Percentiles rank a stretch among this genome's conserved stretches.
Evolutionary conservation across 2,113 vertebrate species (phyloP).

Genomic region (Beaufortia kweichowensis): DNA sequence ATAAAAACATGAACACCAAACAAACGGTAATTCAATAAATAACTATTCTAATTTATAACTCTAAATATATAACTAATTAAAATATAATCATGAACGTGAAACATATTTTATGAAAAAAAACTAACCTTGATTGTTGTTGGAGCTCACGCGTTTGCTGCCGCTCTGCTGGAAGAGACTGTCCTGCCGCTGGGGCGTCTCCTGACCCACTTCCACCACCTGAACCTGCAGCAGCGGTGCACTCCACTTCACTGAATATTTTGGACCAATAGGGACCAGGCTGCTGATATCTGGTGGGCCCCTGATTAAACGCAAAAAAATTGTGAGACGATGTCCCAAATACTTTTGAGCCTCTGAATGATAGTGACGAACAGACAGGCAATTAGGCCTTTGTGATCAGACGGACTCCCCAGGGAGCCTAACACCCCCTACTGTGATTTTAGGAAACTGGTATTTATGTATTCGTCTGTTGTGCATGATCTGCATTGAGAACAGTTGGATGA

Average conservation of each 20-base stretch:
- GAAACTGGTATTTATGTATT: conserved; percentile 45
- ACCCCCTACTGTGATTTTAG: conserved; percentile 31
- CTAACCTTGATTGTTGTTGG: conserved; percentile 41
- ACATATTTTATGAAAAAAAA: too few relatives aligned
- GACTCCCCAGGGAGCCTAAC: conserved; percentile 32
- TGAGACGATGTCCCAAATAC: too few relatives aligned
- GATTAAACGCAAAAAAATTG: conserved; percentile 34
- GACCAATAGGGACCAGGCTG: conserved; percentile 83
- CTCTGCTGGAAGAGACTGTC: conserved; percentile 73
- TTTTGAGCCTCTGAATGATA: conserved; percentile 39
- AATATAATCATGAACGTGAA: too few relatives aligned
- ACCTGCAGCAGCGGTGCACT: conserved; percentile 80
- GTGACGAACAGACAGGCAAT: conserved; percentile 46
- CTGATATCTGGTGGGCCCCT: conserved; percentile 79
- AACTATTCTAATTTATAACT: too few relatives aligned
- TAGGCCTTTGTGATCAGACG: conserved; percentile 45
- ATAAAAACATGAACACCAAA: too few relatives aligned
- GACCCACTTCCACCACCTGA: conserved; percentile 84
- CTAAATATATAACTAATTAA: too few relatives aligned
- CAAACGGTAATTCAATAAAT: too few relatives aligned
- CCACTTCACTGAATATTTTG: conserved; percentile 86
- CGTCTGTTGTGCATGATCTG: conserved; percentile 49
- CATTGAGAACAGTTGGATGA: conserved; percentile 25
- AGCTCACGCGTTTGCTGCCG: conserved; percentile 62
- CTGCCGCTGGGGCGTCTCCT: conserved; percentile 74